phyloP scores from a whole-genome alignment of 2,113 vertebrate species.

The Petromus typicus region DNA sequence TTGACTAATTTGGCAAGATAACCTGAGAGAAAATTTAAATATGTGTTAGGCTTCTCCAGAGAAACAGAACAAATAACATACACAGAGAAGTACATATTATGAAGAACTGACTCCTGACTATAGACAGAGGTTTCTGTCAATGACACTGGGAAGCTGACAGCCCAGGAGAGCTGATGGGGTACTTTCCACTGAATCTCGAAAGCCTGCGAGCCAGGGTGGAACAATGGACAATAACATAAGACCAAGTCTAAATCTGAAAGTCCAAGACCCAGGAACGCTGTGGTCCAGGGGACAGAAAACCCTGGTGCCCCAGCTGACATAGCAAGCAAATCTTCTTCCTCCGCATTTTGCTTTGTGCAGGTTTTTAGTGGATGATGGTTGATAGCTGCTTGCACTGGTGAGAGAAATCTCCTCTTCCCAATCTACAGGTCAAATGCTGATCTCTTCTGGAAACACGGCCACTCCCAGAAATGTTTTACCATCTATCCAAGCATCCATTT shows the following conservation, averaged over 20 bases:
- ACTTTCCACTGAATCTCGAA: neutral
- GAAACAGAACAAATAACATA: neutral
- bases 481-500: neutral
- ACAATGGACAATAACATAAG: neutral
- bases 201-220: neutral
- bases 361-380: neutral
- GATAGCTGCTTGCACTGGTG: neutral
- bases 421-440: neutral
- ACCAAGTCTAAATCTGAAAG: neutral
- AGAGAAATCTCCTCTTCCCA: neutral
- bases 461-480: neutral
- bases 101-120: neutral
- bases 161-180: neutral
- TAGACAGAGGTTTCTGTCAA: neutral
- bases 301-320: neutral
- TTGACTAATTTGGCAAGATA: conserved; percentile 29
- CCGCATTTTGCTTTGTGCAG: neutral
- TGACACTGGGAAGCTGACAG: neutral
- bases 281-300: neutral
- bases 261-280: neutral
- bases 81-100: neutral
- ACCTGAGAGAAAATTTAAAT: conserved; percentile 27
- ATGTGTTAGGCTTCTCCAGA: neutral
- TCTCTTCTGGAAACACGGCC: neutral
- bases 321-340: neutral